phyloP scores from a whole-genome alignment of 2,797 vertebrate species.

The Megalops cyprinoides region DNA sequence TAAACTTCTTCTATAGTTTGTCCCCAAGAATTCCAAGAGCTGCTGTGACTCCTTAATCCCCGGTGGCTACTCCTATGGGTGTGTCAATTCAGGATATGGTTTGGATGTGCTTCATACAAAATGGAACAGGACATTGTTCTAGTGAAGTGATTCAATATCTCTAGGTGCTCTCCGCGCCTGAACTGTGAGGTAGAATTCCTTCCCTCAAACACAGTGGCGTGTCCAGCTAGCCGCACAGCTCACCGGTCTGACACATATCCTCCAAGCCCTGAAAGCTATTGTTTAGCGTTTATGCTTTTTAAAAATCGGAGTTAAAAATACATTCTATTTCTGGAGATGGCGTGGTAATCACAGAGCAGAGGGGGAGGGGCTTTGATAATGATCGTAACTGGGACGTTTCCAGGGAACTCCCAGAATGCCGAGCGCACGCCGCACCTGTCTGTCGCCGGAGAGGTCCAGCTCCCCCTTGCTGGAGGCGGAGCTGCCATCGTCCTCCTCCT shows the following conservation, averaged over 20 bases:
- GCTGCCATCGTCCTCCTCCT: conserved; percentile 69
- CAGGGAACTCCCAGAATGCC: conserved; percentile 12
- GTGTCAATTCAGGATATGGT: not conserved
- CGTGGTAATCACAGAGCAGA: too few relatives aligned
- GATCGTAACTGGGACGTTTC: not conserved
- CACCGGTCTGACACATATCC: conserved; percentile 16
- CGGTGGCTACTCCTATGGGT: not conserved
- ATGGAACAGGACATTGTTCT: not conserved
- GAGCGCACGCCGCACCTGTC: conserved; percentile 61
- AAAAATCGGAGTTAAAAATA: too few relatives aligned
- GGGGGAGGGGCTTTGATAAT: too few relatives aligned
- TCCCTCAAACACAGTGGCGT: not conserved
- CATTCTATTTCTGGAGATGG: too few relatives aligned
- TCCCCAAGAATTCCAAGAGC: not conserved
- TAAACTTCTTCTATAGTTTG: too few relatives aligned
- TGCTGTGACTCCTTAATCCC: not conserved
- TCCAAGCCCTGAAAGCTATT: not conserved
- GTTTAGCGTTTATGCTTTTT: not conserved
- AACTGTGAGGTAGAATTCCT: not conserved
- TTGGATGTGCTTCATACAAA: too few relatives aligned
- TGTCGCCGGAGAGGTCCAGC: conserved; percentile 67
- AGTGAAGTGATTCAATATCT: not conserved
- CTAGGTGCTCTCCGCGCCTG: not conserved
- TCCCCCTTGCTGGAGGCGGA: conserved; percentile 80
- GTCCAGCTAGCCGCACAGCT: not conserved